A percentile compares a stretch with the other conserved stretches of the same genome.
These are phyloP conservation scores for Macaria liturata DNA, from an alignment of 2,888 invertebrate species.

Conservation along the genomic window DNA sequence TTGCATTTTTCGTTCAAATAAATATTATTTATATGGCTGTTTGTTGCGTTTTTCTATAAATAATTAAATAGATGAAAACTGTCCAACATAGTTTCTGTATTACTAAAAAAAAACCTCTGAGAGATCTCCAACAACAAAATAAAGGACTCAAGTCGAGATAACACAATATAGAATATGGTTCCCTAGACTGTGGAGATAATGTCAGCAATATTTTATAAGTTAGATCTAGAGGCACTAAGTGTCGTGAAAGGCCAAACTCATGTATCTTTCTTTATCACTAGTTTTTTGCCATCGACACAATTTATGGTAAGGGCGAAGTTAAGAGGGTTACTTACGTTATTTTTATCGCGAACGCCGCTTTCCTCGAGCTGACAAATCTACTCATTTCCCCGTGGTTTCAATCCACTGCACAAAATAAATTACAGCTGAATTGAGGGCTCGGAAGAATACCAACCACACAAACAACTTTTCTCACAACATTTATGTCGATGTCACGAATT, in stretches of 20 bases:
- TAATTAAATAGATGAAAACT: too few relatives aligned
- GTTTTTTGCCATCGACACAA: conserved; percentile 26
- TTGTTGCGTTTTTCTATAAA: too few relatives aligned
- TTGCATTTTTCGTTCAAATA: too few relatives aligned
- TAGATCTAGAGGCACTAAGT: conserved; percentile 21
- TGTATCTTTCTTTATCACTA: conserved; percentile 27
- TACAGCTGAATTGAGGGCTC: conserved; percentile 15
- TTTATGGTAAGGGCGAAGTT: conserved; percentile 24
- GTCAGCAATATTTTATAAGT: conserved; percentile 21
- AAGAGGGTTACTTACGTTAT: conserved; percentile 26
- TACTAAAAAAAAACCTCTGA: too few relatives aligned
- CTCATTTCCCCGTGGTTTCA: conserved; percentile 27
- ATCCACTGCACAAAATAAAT: conserved; percentile 25
- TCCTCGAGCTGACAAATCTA: conserved; percentile 21
- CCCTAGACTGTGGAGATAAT: too few relatives aligned
- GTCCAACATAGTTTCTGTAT: too few relatives aligned
- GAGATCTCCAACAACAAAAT: too few relatives aligned
- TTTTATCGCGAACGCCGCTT: conserved; percentile 23
- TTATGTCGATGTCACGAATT: conserved; percentile 8
- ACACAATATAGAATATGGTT: too few relatives aligned
- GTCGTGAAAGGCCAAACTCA: conserved; percentile 21
- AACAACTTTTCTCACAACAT: conserved; percentile 10
- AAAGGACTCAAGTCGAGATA: too few relatives aligned
- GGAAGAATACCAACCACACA: conserved; percentile 7
- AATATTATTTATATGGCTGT: too few relatives aligned